Evolutionary conservation across 2,888 invertebrate genomes (phyloP), one percentile per base, ranked within the genome.

Genomic region (Sarcophaga carnaria): DNA sequence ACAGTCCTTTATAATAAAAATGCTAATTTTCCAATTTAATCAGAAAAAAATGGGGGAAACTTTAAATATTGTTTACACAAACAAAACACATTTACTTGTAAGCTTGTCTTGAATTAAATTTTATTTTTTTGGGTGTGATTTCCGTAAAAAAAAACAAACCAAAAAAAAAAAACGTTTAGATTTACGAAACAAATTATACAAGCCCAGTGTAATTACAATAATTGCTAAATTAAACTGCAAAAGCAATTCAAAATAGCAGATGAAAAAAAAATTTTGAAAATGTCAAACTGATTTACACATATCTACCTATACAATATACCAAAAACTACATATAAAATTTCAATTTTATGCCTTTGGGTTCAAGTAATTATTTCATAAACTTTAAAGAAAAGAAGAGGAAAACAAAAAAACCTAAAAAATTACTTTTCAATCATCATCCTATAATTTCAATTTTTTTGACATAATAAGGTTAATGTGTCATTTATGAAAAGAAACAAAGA

Each of bases 381-480:
- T 79, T 72, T 59, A n/a, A 69, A 79, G 66, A 11, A 54, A 17
- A 54, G 10, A 54, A 54, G 37, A 37, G 37, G 37, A 8, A 8
- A 8, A 37, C 6, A 37, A 37, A 37, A 37, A 37, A 27, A 27
- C 27, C 8, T 64, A 45, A 64, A 76, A 80, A 84, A 66, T 80
- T 74, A 76, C 80, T 70, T 70, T 71, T 84, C 80, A 84, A 84
- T 80, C 76, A 72, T 80, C 64, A 77, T 80, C 80, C 78, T 76
- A 71, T 79, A 85, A 71, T 66, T 71, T 83, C n/a, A 79, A 70
- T 59, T 67, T 63, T 20, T 84, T 69, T 87, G 88, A 86, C 88
- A 87, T 83, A 87, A 87, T 87, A 83, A 83, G 87, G 88, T 87
- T 87, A 87, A 87, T 87, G 83, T 86, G 86, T 84, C 87, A 87